Conservation (phyloP, 2,797 vertebrate genomes). For the Podarcis lilfordi region DNA sequence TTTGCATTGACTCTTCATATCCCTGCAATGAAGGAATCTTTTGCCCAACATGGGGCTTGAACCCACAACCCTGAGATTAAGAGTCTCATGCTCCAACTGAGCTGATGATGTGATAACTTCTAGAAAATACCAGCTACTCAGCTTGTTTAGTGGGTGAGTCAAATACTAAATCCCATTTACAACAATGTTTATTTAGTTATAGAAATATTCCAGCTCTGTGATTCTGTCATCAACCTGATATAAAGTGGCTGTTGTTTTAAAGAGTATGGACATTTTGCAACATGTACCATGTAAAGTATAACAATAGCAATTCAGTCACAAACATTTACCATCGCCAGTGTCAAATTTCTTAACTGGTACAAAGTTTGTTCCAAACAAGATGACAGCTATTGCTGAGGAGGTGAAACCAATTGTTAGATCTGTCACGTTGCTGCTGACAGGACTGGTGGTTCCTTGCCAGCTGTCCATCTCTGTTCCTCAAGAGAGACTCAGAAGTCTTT, state of each 20-base stretch:
- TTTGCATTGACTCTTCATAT: background rate
- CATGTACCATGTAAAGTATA: background rate
- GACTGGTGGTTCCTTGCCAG: background rate
- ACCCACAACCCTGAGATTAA: too few species aligned
- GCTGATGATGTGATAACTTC: background rate
- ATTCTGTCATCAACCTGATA: background rate
- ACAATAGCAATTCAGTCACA: background rate
- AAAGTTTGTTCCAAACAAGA: slow-evolving; percentile 89
- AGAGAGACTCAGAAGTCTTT: too few species aligned
- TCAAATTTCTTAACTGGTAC: slow-evolving; percentile 90
- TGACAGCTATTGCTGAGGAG: slow-evolving; percentile 80
- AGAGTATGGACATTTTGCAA: background rate
- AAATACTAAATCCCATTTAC: background rate
- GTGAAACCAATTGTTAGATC: slow-evolving; percentile 80
- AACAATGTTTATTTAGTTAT: background rate
- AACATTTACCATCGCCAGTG: slow-evolving; percentile 87
- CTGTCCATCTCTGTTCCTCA: slow-evolving; percentile 43
- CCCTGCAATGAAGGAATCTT: too few species aligned
- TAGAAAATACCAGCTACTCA: background rate
- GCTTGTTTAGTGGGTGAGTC: background rate
- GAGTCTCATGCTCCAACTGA: too few species aligned
- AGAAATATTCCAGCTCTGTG: background rate
- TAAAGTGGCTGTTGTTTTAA: background rate
- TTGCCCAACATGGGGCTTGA: too few species aligned
- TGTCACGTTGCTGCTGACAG: slow-evolving; percentile 64